Evolutionary conservation across 2,888 invertebrate genomes (phyloP).

Genomic region (Eubasilissa splendida): DNA sequence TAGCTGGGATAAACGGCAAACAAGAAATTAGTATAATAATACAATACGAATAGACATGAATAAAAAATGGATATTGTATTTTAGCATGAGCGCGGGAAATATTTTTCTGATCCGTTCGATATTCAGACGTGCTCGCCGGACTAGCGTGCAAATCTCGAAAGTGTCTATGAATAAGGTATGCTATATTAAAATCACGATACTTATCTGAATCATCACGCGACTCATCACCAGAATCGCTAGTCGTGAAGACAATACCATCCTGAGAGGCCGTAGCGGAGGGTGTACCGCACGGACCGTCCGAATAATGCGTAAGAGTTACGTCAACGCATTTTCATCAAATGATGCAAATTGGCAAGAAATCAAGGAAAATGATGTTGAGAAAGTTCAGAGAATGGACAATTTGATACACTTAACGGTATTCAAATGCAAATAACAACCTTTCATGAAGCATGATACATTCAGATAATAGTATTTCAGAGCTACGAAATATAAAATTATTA

Average conservation of each 20-base stretch:
- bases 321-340: slow-evolving; percentile 5
- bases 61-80: no score
- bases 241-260: not conserved
- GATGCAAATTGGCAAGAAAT: slow-evolving; percentile 12
- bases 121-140: not conserved
- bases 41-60: no score
- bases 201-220: slow-evolving; percentile 6
- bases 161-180: not conserved
- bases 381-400: not conserved
- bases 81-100: no score
- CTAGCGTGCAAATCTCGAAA: slow-evolving; percentile 10
- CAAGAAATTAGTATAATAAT: no score
- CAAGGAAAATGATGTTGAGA: slow-evolving; percentile 12
- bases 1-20: no score
- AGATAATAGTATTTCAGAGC: no score
- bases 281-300: not conserved
- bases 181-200: slow-evolving; percentile 4
- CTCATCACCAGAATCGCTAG: not conserved
- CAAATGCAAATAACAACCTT: no score
- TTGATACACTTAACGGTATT: no score
- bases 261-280: not conserved
- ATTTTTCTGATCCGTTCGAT: no score
- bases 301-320: slow-evolving; percentile 1
- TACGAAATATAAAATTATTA: no score
- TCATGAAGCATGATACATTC: no score